Conservation (phyloP, 2,888 invertebrate genomes). For the Limnephilus auricula region DNA sequence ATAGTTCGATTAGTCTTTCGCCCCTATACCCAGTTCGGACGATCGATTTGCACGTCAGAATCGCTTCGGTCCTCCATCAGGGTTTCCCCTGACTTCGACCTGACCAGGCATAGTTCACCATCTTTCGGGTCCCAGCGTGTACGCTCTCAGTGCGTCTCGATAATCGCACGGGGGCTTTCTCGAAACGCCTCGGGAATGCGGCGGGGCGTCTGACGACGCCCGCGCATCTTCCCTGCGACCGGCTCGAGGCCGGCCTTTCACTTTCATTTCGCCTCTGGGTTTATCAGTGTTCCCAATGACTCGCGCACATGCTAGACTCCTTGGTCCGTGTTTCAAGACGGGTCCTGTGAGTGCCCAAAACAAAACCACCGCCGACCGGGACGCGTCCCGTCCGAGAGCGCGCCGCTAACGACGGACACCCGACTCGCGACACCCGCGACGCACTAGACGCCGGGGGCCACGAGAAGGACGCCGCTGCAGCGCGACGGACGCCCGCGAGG, state of each 20-base stretch:
- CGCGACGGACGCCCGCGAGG: slow-evolving; percentile 69
- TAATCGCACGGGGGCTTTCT: slow-evolving; percentile 71
- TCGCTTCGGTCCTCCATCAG: slow-evolving; percentile 85
- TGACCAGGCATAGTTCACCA: slow-evolving; percentile 83
- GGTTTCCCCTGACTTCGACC: slow-evolving; percentile 84
- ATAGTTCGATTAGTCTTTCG: slow-evolving; percentile 86
- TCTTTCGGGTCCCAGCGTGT: slow-evolving; percentile 79
- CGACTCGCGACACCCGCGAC: slow-evolving; percentile 68
- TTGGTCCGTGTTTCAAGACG: slow-evolving; percentile 89
- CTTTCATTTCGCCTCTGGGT: slow-evolving; percentile 84
- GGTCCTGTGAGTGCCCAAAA: slow-evolving; percentile 79
- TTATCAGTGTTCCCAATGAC: slow-evolving; percentile 79
- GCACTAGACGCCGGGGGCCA: slow-evolving; percentile 70
- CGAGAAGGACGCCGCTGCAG: slow-evolving; percentile 69
- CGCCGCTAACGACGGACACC: slow-evolving; percentile 68
- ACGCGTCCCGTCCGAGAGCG: slow-evolving; percentile 69
- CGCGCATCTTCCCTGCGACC: slow-evolving; percentile 75
- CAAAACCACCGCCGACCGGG: slow-evolving; percentile 72
- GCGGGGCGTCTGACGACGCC: slow-evolving; percentile 71
- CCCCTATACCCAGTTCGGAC: slow-evolving; percentile 86
- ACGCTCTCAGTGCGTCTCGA: slow-evolving; percentile 80
- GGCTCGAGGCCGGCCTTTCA: slow-evolving; percentile 73
- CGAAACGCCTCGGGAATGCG: slow-evolving; percentile 80
- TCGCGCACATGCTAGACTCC: slow-evolving; percentile 85
- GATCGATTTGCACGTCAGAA: slow-evolving; percentile 84